These are phyloP conservation scores for Pollenia amentaria DNA, from an alignment of 2,888 invertebrate genomes.

Conservation along the genomic window DNA sequence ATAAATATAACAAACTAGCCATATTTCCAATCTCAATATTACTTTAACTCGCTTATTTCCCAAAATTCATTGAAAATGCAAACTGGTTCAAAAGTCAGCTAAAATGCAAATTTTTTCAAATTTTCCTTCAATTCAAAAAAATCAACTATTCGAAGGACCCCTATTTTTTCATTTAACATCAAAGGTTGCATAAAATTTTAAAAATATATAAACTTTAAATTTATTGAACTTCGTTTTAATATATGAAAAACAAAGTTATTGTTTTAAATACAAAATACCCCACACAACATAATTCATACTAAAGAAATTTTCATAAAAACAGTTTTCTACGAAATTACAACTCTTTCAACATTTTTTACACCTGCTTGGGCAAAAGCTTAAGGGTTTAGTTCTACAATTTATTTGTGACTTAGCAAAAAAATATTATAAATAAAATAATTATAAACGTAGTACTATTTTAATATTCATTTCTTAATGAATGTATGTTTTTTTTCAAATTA, in stretches of 20 bases:
- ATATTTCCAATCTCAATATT: background rate
- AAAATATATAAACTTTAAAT: no score
- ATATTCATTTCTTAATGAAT: background rate
- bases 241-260: background rate
- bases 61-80: no score
- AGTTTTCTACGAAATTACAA: conserved; percentile 8
- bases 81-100: no score
- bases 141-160: no score
- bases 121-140: no score
- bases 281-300: background rate
- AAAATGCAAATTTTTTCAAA: no score
- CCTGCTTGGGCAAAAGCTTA: background rate
- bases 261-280: background rate
- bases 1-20: no score
- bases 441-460: background rate
- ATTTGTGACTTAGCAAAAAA: background rate
- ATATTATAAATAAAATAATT: background rate
- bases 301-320: conserved; percentile 38
- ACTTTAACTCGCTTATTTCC: no score
- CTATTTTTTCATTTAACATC: no score
- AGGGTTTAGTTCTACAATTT: conserved; percentile 1
- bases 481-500: background rate
- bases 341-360: conserved; percentile 22
- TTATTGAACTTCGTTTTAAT: no score
- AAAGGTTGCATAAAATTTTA: no score